Evolutionary conservation across 1,140 invertebrate genomes (phyloP).

Genomic region (Macrosteles quadrilineatus): DNA sequence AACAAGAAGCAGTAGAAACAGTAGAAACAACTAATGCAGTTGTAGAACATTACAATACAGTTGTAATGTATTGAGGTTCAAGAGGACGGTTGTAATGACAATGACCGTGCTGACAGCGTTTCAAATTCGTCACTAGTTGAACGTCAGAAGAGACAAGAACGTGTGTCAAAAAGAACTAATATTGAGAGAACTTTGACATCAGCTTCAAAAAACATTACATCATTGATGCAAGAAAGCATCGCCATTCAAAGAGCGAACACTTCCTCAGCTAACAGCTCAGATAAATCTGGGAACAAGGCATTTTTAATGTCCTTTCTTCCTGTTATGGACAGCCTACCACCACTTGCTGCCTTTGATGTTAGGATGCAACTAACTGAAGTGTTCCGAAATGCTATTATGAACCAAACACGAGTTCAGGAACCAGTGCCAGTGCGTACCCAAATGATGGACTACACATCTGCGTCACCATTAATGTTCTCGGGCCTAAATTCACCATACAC

Average conservation of each 20-base stretch:
- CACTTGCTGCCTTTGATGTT: background rate
- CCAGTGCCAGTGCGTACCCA: background rate
- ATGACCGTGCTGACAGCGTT: background rate
- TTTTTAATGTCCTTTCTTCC: background rate
- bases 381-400: background rate
- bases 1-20: background rate
- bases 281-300: slow-evolving; percentile 6
- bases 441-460: background rate
- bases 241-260: background rate
- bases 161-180: background rate
- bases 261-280: background rate
- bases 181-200: background rate
- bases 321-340: slow-evolving; percentile 10
- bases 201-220: slow-evolving; percentile 11
- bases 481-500: background rate
- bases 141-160: background rate
- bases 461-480: background rate
- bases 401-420: background rate
- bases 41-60: background rate
- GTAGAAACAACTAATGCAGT: background rate
- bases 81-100: background rate
- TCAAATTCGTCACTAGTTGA: too few relatives aligned
- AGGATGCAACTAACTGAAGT: slow-evolving; percentile 13
- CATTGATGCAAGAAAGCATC: slow-evolving; percentile 15
- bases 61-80: background rate